Base-by-base conservation (phyloP, 2,888 invertebrate species). In the Stenchaetothrips biformis region DNA sequence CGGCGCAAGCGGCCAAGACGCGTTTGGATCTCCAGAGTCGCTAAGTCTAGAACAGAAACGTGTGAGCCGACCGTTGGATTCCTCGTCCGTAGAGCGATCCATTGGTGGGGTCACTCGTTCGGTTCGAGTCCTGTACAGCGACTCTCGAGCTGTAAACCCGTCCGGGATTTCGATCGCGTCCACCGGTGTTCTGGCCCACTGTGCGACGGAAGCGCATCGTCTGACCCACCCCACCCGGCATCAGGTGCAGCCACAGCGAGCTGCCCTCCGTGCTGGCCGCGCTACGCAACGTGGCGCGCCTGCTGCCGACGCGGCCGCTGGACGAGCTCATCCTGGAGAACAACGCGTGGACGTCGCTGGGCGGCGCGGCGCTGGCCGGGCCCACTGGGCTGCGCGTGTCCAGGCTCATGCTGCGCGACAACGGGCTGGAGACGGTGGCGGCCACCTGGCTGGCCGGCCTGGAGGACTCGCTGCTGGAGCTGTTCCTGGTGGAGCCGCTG, bases 191-290 rank as follows among this genome's bases (percentile, higher is more conserved):
- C 37, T 37, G 37, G 37, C 37, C 37, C 37, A 37, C 37, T 37
- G 37, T 37, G 37, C 37, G 37, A 37, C 37, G 37, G 37, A 37
- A 4, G 37, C 37, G 48, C 37, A 9, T 21, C 37, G 77, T 37
- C 37, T 37, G 37, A 37, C 37, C 37, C 37, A 4, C 37, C 2
- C 2, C 37, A 4, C 37, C 37, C 80, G 77, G 47, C 88, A 88
- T 7, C 87, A 95, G 95, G 95, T 96, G 96, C 86, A 95, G 95
- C n/a, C 95, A 95, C 88, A 95, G 95, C 88, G 95, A 95, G 85
- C 87, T 95, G 81, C 91, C 92, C 7, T 92, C 92, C 85, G 93
- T 95, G 21, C 87, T 92, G 83, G 92, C 92, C 84, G 94, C 94
- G 11, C 87, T 95, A 13, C 92, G 92, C 84, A 90, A 92, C 77